Conservation (phyloP, 1,140 invertebrate genomes). For the Holcopasites calliopsidis region DNA sequence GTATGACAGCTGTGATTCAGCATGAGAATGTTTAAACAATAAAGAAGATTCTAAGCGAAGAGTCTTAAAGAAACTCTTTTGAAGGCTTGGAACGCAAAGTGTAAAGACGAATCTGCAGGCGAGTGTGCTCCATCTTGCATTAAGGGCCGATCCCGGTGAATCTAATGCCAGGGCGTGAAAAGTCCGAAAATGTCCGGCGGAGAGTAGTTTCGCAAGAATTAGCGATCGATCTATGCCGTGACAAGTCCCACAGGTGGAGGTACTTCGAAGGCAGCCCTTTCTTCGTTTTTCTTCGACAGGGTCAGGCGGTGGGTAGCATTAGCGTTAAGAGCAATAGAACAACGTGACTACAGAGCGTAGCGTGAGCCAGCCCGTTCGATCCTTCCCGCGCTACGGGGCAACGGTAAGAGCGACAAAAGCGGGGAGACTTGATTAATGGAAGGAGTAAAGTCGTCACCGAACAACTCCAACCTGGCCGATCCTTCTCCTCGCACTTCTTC, state of each 20-base stretch:
- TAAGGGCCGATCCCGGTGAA: not conserved
- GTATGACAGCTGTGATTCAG: too few species aligned
- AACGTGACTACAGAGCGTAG: slow-evolving; percentile 70
- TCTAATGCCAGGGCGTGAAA: not conserved
- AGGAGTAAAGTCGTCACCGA: slow-evolving; percentile 72
- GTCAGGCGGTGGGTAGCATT: slow-evolving; percentile 66
- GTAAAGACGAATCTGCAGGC: not conserved
- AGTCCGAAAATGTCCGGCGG: slow-evolving; percentile 35
- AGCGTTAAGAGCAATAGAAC: slow-evolving; percentile 73
- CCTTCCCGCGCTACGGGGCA: not conserved
- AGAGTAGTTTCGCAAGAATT: slow-evolving; percentile 47
- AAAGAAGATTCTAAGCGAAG: too few species aligned
- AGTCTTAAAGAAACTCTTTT: too few species aligned
- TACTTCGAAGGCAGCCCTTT: slow-evolving; percentile 9
- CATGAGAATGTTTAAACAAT: too few species aligned
- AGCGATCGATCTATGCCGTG: slow-evolving; percentile 59
- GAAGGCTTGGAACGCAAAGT: too few species aligned
- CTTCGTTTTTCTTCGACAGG: slow-evolving; percentile 56
- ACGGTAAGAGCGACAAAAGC: slow-evolving; percentile 67
- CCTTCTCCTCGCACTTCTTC: slow-evolving; percentile 24
- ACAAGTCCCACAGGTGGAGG: slow-evolving; percentile 48
- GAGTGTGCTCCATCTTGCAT: not conserved
- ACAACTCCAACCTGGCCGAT: slow-evolving; percentile 54
- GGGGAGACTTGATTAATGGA: slow-evolving; percentile 74
- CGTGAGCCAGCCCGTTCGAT: slow-evolving; percentile 55